Evolutionary conservation across 1,140 invertebrate species (phyloP).

Genomic region (Psix sp.): DNA sequence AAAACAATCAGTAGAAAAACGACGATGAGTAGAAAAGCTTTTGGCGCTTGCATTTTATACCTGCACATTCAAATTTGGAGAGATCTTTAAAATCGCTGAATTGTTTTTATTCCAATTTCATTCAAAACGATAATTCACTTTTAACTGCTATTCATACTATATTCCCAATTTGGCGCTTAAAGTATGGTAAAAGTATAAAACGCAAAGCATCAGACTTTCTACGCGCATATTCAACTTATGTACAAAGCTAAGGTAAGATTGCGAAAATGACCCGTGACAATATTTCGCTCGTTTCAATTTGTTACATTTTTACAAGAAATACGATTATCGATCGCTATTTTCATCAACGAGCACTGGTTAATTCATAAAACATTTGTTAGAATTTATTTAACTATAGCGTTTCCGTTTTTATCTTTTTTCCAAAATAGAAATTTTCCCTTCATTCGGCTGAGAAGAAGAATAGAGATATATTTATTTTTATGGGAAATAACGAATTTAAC

Average conservation of each 20-base stretch:
- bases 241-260: constrained; percentile 55
- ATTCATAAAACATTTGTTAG: constrained; percentile 57
- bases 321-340: constrained; percentile 60
- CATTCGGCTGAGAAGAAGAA: constrained; percentile 46
- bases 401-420: constrained; percentile 24
- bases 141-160: too few relatives aligned
- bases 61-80: constrained; percentile 1
- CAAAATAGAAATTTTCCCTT: constrained; percentile 25
- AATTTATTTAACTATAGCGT: constrained; percentile 53
- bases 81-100: too few relatives aligned
- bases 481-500: constrained; percentile 53
- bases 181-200: constrained; percentile 47
- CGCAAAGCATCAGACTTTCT: constrained; percentile 18
- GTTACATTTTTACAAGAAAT: constrained; percentile 62
- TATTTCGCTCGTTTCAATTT: constrained; percentile 52
- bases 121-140: too few relatives aligned
- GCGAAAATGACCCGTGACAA: constrained; percentile 50
- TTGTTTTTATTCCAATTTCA: too few relatives aligned
- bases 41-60: constrained; percentile 30
- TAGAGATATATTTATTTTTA: constrained; percentile 59
- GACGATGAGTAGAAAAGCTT: constrained; percentile 38
- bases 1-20: constrained; percentile 56
- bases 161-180: too few relatives aligned
- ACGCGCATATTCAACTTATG: constrained; percentile 47
- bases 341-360: constrained; percentile 55